These are phyloP conservation scores for Zaprionus ornatus DNA, from an alignment of 1,140 invertebrate species.

Conservation along the genomic window DNA sequence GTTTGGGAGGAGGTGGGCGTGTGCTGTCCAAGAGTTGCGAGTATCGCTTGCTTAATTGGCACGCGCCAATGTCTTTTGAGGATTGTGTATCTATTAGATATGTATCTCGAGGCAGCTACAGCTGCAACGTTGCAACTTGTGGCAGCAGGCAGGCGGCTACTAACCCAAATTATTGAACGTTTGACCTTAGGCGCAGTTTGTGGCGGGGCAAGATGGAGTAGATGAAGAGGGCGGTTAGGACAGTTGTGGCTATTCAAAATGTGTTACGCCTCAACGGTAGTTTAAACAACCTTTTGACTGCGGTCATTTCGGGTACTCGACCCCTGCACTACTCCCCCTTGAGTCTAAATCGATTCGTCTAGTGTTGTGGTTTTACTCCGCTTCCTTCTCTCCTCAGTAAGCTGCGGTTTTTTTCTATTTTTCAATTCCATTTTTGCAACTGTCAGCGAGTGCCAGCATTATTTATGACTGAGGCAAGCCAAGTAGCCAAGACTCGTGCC, in stretches of 20 bases:
- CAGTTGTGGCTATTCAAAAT: neutral
- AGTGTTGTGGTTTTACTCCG: neutral
- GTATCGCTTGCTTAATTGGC: slow-evolving; percentile 69
- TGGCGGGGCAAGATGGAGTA: neutral
- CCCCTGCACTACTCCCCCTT: neutral
- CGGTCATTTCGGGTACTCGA: neutral
- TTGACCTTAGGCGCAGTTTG: slow-evolving; percentile 72
- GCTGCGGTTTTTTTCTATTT: neutral
- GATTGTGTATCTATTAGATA: slow-evolving; percentile 61
- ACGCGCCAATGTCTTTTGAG: slow-evolving; percentile 76
- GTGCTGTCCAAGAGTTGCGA: slow-evolving; percentile 46
- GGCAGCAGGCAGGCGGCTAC: slow-evolving; percentile 10
- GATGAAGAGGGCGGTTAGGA: neutral
- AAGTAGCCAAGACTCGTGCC: neutral
- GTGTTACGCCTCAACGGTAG: neutral
- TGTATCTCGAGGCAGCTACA: slow-evolving; percentile 53
- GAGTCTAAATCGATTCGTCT: neutral
- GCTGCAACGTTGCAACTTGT: slow-evolving; percentile 25
- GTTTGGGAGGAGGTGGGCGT: slow-evolving; percentile 63
- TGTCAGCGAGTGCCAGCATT: slow-evolving; percentile 1
- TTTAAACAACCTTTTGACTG: neutral
- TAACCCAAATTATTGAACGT: slow-evolving; percentile 81
- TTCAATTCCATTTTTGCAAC: neutral
- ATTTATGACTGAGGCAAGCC: neutral
- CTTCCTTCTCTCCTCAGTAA: neutral